Conservation (phyloP, 2,113 vertebrate genomes). For the Siniperca knerii region DNA sequence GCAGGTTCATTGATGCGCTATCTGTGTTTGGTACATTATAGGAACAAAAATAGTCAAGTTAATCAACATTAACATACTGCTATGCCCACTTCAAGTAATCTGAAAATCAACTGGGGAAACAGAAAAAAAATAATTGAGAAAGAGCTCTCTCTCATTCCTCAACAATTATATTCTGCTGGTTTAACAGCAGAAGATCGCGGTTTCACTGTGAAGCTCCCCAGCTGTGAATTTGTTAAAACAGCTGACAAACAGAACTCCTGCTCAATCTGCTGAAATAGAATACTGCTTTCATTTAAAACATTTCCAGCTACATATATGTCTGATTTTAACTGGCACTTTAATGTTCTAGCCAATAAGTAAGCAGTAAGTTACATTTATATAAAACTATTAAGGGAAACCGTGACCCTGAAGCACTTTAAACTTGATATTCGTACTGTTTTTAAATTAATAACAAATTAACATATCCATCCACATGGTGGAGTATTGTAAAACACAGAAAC, state of each 20-base stretch:
- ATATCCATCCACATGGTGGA: not conserved
- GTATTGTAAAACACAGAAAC: not conserved
- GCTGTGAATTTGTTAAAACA: slow-evolving; percentile 25
- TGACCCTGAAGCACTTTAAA: not conserved
- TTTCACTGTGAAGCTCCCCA: slow-evolving; percentile 9
- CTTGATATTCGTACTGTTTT: not conserved
- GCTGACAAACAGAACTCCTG: not conserved
- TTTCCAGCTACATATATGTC: not conserved
- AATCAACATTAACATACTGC: not conserved
- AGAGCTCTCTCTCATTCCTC: not conserved
- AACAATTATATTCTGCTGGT: not conserved
- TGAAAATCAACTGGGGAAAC: slow-evolving; percentile 1
- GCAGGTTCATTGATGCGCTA: not conserved
- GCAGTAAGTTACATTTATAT: not conserved
- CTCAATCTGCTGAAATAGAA: not conserved
- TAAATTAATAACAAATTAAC: not conserved
- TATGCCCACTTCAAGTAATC: not conserved
- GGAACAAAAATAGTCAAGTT: not conserved
- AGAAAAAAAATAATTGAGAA: not conserved
- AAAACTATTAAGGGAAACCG: not conserved
- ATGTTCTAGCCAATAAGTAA: not conserved
- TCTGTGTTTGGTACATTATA: not conserved
- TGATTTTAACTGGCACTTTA: not conserved
- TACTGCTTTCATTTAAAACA: not conserved
- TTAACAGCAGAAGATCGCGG: not conserved